phyloP scores from a whole-genome alignment of 2,888 invertebrate species.

The Xanthorhoe designata region DNA sequence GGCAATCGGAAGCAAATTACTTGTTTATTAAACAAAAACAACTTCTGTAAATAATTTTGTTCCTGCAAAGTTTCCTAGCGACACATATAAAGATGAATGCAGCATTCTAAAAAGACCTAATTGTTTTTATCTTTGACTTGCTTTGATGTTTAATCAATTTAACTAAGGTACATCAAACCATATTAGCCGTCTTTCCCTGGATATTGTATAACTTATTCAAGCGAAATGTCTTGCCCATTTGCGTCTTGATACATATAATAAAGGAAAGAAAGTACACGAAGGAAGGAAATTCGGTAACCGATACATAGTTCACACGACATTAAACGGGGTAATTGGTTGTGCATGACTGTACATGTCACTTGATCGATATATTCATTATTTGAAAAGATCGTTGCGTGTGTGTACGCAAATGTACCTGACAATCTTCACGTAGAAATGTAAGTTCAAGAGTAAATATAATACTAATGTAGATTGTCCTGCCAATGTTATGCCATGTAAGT shows the following conservation, averaged over 20 bases:
- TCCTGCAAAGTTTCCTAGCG: no score
- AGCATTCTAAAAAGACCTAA: no score
- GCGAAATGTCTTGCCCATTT: conserved; percentile 1
- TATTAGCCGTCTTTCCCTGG: conserved; percentile 2
- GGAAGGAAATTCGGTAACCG: conserved; percentile 31
- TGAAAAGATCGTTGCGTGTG: conserved; percentile 23
- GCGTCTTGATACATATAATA: conserved; percentile 10
- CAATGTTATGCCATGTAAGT: no score
- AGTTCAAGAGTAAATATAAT: not conserved
- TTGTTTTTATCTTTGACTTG: no score
- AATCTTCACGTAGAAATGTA: not conserved
- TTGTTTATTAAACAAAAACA: no score
- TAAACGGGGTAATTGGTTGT: conserved; percentile 20
- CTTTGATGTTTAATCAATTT: no score
- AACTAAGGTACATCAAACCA: no score
- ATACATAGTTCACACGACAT: conserved; percentile 18
- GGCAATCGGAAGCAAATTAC: no score
- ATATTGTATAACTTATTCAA: conserved; percentile 13
- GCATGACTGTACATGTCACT: conserved; percentile 25
- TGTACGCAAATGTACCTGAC: not conserved
- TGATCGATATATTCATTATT: conserved; percentile 23
- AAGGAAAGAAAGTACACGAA: conserved; percentile 26
- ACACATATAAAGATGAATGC: no score
- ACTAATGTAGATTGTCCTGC: no score
- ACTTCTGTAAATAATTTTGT: no score